These are phyloP conservation scores for Dipodomys merriami DNA, from an alignment of 2,113 vertebrate genomes.

Conservation along the genomic window DNA sequence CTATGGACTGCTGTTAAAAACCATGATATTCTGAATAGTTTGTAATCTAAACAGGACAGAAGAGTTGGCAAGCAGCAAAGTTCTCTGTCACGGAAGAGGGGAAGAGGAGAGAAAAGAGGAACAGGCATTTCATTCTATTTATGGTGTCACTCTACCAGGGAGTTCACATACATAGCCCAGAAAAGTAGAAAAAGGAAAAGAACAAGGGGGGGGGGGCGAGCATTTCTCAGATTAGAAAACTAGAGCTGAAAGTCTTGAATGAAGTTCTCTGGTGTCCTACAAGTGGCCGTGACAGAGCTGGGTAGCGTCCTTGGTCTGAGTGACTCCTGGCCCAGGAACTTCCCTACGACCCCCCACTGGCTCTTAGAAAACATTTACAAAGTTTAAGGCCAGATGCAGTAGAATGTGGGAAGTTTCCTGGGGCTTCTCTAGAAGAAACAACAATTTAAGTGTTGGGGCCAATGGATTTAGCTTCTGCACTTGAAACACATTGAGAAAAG, in stretches of 20 bases:
- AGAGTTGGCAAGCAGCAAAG: neutral
- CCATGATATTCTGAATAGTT: constrained; percentile 10
- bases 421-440: neutral
- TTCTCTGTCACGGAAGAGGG: neutral
- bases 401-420: neutral
- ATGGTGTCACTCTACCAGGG: neutral
- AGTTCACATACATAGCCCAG: neutral
- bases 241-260: neutral
- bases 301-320: neutral
- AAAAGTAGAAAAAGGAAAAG: neutral
- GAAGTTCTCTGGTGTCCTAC: neutral
- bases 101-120: neutral
- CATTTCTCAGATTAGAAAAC: neutral
- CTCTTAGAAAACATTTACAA: neutral
- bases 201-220: neutral
- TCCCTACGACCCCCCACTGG: neutral
- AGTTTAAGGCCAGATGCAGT: neutral
- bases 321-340: neutral
- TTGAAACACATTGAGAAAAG: constrained; percentile 46
- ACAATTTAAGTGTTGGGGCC: neutral
- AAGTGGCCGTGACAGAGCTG: neutral
- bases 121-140: neutral
- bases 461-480: neutral
- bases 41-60: neutral
- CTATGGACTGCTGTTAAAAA: neutral